Conservation (phyloP, 2,797 vertebrate genomes). For the Gallinago nigripennis region DNA sequence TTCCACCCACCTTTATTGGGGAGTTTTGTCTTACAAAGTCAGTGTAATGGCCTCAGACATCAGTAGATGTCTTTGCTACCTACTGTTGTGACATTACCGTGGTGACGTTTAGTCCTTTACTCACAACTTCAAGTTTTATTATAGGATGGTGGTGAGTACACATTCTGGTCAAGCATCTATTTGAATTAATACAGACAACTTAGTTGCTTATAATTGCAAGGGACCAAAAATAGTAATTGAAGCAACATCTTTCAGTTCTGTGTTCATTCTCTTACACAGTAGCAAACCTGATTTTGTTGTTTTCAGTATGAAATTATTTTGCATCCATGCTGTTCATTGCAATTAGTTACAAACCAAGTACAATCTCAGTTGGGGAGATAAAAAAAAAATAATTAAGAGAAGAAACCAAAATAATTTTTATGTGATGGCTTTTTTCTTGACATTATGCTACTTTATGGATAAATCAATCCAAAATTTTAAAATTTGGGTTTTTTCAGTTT, state of each 20-base stretch:
- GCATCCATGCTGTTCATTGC: not conserved
- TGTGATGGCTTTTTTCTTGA: not conserved
- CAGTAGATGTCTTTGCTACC: not conserved
- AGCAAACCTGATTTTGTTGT: not conserved
- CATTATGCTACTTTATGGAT: not conserved
- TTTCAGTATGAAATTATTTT: not conserved
- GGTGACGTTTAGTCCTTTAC: not conserved
- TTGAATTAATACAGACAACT: not conserved
- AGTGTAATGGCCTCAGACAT: accelerated
- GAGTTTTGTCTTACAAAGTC: not conserved
- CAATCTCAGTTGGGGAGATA: not conserved
- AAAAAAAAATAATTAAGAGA: not conserved
- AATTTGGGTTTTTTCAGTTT: not conserved
- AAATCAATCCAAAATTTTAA: not conserved
- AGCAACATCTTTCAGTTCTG: not conserved
- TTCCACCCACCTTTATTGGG: not conserved
- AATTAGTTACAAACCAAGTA: not conserved
- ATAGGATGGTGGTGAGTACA: not conserved
- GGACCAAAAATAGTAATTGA: not conserved
- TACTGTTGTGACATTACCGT: not conserved
- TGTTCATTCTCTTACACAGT: not conserved
- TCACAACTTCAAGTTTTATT: not conserved
- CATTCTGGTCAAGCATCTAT: not conserved
- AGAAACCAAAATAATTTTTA: not conserved
- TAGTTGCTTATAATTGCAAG: not conserved